Base-by-base conservation (phyloP, 53 echinoderm and acorn worm genomes). In the Patiria pectinifera region DNA sequence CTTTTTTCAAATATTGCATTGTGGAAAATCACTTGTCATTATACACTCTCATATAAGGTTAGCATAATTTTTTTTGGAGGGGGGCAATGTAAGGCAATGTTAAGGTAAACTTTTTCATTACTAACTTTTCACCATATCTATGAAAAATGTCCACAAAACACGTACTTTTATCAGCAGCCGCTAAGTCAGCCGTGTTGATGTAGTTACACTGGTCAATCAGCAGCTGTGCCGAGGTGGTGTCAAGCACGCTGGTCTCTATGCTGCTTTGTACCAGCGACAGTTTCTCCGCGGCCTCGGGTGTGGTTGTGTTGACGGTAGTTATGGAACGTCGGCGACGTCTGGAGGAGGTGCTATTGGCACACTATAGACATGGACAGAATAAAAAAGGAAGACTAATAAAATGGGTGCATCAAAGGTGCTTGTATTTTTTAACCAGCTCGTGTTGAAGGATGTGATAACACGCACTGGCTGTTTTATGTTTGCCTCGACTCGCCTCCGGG, bases 91-190 rank as follows among this genome's bases (percentile, higher is more conserved):
- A 35, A n/a, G n/a, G n/a, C n/a, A n/a, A n/a, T n/a, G n/a, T n/a
- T 35, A 35, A 35, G 35, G 35, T 35, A 35, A 35, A 35, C 35
- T 1, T 35, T 35, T 35, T 35, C 35, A 35, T 35, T 35, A 35
- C 35, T 35, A 35, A 83, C 58, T 10, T 24, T 48, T 13, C 4
- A 24, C 24, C 13, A 59, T 53, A 45, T 48, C 6, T 12, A 45
- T 25, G 6, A 14, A 25, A 83, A n/a, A 24, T 76, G 25, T 23
- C 18, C 44, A 19, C 85, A 10, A 59, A 14, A 23, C 12, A 88
- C 88, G 75, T 90, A 96, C 96, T 94, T 90, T 92, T 88, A 53
- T 96, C 96, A 47, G 91, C 44, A 21, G 86, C 76, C 12, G 94
- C 86, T 22, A 94, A 69, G 6, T 91, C 92, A 19, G 69, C 82